A percentile compares a stretch with the other conserved stretches of the same genome.
These are phyloP conservation scores for Amphipyra tragopoginis DNA, from an alignment of 2,888 invertebrate species.

Conservation along the genomic window DNA sequence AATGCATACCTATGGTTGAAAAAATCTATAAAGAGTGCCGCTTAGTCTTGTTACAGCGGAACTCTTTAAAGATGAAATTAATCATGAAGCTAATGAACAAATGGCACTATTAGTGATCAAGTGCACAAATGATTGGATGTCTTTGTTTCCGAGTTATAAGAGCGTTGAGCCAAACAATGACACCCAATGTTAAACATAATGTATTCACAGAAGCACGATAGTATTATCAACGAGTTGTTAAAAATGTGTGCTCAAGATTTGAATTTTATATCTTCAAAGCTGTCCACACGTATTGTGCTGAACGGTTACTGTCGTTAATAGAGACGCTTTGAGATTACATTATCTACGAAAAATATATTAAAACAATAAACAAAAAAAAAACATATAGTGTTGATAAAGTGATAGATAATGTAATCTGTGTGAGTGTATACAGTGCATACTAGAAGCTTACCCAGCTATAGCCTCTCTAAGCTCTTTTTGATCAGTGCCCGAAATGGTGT, in stretches of 20 bases:
- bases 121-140: slow-evolving; percentile 85
- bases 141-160: slow-evolving; percentile 71
- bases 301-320: slow-evolving; percentile 80
- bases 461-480: slow-evolving; percentile 96
- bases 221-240: slow-evolving; percentile 83
- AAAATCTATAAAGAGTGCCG: slow-evolving; percentile 78
- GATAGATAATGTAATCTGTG: slow-evolving; percentile 81
- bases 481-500: slow-evolving; percentile 97
- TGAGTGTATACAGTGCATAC: slow-evolving; percentile 83
- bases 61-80: slow-evolving; percentile 80
- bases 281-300: slow-evolving; percentile 85
- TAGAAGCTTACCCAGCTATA: slow-evolving; percentile 94
- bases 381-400: slow-evolving; percentile 45
- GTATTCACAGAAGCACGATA: slow-evolving; percentile 88
- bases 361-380: slow-evolving; percentile 59
- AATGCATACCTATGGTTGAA: slow-evolving; percentile 82
- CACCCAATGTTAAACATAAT: slow-evolving; percentile 83
- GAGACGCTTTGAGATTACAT: slow-evolving; percentile 80
- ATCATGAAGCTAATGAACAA: slow-evolving; percentile 87
- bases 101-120: slow-evolving; percentile 88
- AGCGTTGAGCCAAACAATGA: slow-evolving; percentile 76
- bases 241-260: slow-evolving; percentile 83
- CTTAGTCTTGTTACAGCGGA: slow-evolving; percentile 85
- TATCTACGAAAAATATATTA: slow-evolving; percentile 66
- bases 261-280: slow-evolving; percentile 77